Conservation (phyloP, 2,113 vertebrate species). For the Bubo blakistoni region DNA sequence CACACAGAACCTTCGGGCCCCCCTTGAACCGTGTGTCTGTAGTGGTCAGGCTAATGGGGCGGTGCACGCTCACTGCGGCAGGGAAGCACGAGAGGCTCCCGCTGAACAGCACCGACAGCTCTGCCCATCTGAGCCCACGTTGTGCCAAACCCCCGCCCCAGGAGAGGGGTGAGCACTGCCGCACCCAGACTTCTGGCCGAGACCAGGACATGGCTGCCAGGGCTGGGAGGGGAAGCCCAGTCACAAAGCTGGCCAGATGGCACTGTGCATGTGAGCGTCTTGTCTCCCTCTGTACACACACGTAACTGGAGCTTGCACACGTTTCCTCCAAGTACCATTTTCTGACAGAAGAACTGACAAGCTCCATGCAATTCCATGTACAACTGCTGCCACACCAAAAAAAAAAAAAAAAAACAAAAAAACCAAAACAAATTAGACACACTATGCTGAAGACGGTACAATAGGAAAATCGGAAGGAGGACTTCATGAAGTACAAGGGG, state of each 20-base stretch:
- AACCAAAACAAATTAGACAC: too few species aligned
- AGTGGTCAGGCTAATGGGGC: rapidly evolving
- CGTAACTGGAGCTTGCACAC: background rate
- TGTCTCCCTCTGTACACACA: background rate
- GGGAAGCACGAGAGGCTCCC: background rate
- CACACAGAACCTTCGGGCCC: background rate
- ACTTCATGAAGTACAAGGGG: background rate
- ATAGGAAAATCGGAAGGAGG: background rate
- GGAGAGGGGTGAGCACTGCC: background rate
- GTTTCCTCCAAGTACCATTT: background rate
- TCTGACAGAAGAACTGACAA: background rate
- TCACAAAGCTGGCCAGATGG: background rate
- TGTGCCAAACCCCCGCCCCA: background rate
- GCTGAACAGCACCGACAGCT: rapidly evolving
- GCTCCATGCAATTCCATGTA: background rate
- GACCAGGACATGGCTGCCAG: background rate
- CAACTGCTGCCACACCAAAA: background rate
- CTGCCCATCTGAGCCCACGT: rapidly evolving
- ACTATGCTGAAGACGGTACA: background rate
- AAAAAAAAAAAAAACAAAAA: too few species aligned
- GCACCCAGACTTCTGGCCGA: background rate
- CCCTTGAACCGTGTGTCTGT: rapidly evolving
- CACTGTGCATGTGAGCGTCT: rapidly evolving
- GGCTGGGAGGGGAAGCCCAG: background rate
- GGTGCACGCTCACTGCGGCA: too few species aligned